phyloP scores from a whole-genome alignment of 1,140 invertebrate genomes.

The Physella acuta region DNA sequence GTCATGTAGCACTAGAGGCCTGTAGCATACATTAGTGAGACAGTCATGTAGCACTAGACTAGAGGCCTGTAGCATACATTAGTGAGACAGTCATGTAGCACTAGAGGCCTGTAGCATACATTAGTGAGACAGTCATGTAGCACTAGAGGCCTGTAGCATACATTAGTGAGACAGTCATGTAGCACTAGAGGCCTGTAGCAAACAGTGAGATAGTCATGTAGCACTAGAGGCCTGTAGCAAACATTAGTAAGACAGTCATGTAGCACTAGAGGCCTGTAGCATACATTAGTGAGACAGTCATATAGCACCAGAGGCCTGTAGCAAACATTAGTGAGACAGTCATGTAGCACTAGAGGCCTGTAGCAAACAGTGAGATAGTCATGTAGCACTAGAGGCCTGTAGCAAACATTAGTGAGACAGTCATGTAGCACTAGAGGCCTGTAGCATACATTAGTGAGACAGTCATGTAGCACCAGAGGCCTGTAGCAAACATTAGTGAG shows the following conservation, averaged over 20 bases:
- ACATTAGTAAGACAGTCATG: conserved; percentile 57
- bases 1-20: conserved; percentile 46
- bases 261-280: conserved; percentile 40
- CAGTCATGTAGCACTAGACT: conserved; percentile 53
- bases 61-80: conserved; percentile 48
- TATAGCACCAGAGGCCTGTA: conserved; percentile 49
- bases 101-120: conserved; percentile 42
- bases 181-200: conserved; percentile 40
- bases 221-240: conserved; percentile 37
- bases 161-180: conserved; percentile 58
- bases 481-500: conserved; percentile 36
- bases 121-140: conserved; percentile 39
- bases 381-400: conserved; percentile 46
- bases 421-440: conserved; percentile 48
- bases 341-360: conserved; percentile 50
- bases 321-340: conserved; percentile 57
- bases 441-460: conserved; percentile 54
- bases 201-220: conserved; percentile 54
- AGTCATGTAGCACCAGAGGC: conserved; percentile 52
- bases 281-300: no score
- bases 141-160: conserved; percentile 51
- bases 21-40: conserved; percentile 53
- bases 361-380: conserved; percentile 43
- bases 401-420: no score
- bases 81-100: conserved; percentile 57